Evolutionary conservation across 2,888 invertebrate species (phyloP).

Genomic region (Bimastos eiseni): DNA sequence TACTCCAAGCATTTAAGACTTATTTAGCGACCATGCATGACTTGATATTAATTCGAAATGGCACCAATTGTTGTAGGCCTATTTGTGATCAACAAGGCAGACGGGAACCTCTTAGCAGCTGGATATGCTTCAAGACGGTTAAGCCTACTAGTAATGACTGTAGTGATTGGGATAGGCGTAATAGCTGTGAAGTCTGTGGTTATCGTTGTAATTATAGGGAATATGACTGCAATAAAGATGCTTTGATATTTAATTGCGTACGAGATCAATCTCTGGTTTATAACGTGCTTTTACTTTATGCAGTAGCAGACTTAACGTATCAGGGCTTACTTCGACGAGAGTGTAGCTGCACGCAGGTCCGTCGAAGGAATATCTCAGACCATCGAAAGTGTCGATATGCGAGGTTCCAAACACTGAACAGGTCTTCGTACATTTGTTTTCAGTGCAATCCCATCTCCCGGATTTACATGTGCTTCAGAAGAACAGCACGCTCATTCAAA

Average conservation of each 20-base stretch:
- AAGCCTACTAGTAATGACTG: too few species aligned
- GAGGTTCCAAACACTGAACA: constrained; percentile 51
- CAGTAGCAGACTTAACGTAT: neutral
- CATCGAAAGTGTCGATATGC: constrained; percentile 55
- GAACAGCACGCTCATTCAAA: neutral
- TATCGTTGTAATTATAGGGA: too few species aligned
- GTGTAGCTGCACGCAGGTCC: constrained; percentile 39
- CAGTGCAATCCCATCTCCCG: constrained; percentile 53
- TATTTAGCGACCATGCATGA: too few species aligned
- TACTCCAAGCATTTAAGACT: too few species aligned
- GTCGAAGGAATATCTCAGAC: constrained; percentile 47
- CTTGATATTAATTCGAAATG: too few species aligned
- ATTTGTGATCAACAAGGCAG: neutral
- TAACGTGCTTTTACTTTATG: too few species aligned
- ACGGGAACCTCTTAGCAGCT: too few species aligned
- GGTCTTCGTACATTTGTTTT: constrained; percentile 50
- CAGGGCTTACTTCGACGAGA: constrained; percentile 34
- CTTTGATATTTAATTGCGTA: neutral
- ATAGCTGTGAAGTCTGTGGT: too few species aligned
- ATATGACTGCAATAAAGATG: neutral
- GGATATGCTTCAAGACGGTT: too few species aligned
- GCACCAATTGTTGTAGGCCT: too few species aligned
- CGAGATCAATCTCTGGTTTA: too few species aligned
- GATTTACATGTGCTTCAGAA: constrained; percentile 48
- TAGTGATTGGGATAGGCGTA: too few species aligned